Evolutionary conservation across 1,140 invertebrate species (phyloP), one percentile per base, ranked within the genome.

Genomic region (Mactra quadrangularis): DNA sequence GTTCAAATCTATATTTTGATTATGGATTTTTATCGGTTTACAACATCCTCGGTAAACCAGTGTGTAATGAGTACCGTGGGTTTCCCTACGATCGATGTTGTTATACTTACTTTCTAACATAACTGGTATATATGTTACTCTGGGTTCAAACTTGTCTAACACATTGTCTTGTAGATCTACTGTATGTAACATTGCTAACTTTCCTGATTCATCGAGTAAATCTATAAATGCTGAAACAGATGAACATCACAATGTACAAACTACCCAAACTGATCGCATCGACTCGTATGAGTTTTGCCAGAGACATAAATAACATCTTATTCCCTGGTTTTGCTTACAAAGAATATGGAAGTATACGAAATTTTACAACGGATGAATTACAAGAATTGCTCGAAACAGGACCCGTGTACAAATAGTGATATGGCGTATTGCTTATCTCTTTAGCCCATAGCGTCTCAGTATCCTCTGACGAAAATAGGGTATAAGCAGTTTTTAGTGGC

Each of bases 41-140:
- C n/a, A n/a, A n/a, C n/a, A n/a, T n/a, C n/a, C n/a, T n/a, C n/a
- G n/a, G n/a, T n/a, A n/a, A n/a, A n/a, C n/a, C n/a, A n/a, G n/a
- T n/a, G n/a, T n/a, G n/a, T n/a, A n/a, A n/a, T n/a, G n/a, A n/a
- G n/a, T n/a, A n/a, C n/a, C n/a, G n/a, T n/a, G n/a, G n/a, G n/a
- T n/a, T n/a, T n/a, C n/a, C n/a, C n/a, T n/a, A n/a, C n/a, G n/a
- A n/a, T n/a, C n/a, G n/a, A n/a, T n/a, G n/a, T n/a, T n/a, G n/a
- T n/a, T n/a, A n/a, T n/a, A 82, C 70, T 75, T 82, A 82, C 79
- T 74, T 45, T 82, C 79, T 9, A 82, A 35, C 57, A 74, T 35
- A n/a, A 75, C 79, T n/a, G 79, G 79, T 13, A 82, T 74, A 27
- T 74, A 82, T 22, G 55, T 52, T 19, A 53, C 1, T n/a, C 70